These are phyloP conservation scores for Cinara cedri DNA, from an alignment of 2,888 invertebrate species.

Conservation along the genomic window DNA sequence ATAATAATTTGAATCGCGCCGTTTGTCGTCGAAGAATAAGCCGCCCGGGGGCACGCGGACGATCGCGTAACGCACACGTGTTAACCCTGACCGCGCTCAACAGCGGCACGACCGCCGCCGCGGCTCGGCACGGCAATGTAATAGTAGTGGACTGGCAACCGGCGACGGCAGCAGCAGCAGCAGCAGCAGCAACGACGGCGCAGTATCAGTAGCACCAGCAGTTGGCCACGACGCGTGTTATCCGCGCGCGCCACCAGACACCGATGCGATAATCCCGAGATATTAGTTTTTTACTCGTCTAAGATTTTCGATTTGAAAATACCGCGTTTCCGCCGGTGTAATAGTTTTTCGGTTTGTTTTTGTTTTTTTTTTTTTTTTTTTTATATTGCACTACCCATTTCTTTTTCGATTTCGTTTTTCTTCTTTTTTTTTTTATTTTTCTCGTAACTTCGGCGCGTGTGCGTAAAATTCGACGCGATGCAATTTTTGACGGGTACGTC, in stretches of 20 bases:
- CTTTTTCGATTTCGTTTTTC: neutral
- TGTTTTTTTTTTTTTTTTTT: slow-evolving; percentile 1
- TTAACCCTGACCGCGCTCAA: slow-evolving; percentile 55
- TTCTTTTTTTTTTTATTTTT: slow-evolving; percentile 2
- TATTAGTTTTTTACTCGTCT: neutral
- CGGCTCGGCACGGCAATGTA: neutral
- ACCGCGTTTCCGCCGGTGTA: neutral
- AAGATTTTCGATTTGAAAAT: neutral
- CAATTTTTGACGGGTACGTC: slow-evolving; percentile 56
- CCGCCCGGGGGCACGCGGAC: slow-evolving; percentile 23
- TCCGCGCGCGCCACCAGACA: neutral
- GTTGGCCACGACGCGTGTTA: slow-evolving; percentile 29
- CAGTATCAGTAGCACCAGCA: slow-evolving; percentile 1
- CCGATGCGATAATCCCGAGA: neutral
- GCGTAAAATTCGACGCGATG: slow-evolving; percentile 18
- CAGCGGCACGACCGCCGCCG: slow-evolving; percentile 13
- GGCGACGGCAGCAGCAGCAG: neutral
- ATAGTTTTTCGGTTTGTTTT: neutral
- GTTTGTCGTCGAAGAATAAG: neutral
- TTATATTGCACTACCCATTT: neutral
- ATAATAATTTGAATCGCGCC: neutral
- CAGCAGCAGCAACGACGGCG: neutral
- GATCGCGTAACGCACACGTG: slow-evolving; percentile 33
- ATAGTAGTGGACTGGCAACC: neutral
- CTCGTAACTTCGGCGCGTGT: too few relatives aligned